A percentile compares a stretch with the other conserved stretches of the same genome.
Conservation (phyloP, 2,888 invertebrate genomes). For the Apomyelois bistriatella region DNA sequence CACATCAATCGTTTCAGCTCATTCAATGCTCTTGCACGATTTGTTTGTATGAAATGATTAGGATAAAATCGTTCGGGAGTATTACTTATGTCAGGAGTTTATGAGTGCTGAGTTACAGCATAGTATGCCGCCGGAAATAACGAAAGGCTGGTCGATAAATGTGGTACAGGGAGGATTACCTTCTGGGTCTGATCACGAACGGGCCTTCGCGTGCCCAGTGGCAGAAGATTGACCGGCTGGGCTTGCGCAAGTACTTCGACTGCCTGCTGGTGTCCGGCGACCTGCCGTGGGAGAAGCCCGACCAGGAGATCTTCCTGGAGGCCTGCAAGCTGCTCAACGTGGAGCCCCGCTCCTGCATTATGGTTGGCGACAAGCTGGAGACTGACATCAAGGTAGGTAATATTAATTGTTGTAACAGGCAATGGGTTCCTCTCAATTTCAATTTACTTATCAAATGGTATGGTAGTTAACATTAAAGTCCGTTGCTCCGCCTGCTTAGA, state of each 20-base stretch:
- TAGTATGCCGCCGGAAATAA: conserved; percentile 54
- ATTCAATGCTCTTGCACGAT: conserved; percentile 59
- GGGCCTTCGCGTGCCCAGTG: conserved; percentile 92
- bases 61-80: conserved; percentile 42
- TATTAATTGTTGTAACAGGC: too few species aligned
- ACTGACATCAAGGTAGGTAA: conserved; percentile 86
- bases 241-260: conserved; percentile 87
- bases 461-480: too few species aligned
- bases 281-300: conserved; percentile 92
- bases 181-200: conserved; percentile 90
- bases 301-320: conserved; percentile 89
- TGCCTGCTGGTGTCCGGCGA: conserved; percentile 90
- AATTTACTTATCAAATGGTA: too few species aligned
- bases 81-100: conserved; percentile 48
- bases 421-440: too few species aligned
- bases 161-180: conserved; percentile 83
- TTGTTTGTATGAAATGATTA: not conserved
- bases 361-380: conserved; percentile 93
- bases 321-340: conserved; percentile 89
- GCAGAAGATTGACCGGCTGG: conserved; percentile 89
- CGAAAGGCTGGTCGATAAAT: conserved; percentile 69
- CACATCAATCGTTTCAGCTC: conserved; percentile 31
- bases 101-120: conserved; percentile 71
- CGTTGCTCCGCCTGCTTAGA: too few species aligned
- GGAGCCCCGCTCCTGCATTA: conserved; percentile 86